Conservation (phyloP, 1,140 invertebrate species). For the Agrypnia vestita region DNA sequence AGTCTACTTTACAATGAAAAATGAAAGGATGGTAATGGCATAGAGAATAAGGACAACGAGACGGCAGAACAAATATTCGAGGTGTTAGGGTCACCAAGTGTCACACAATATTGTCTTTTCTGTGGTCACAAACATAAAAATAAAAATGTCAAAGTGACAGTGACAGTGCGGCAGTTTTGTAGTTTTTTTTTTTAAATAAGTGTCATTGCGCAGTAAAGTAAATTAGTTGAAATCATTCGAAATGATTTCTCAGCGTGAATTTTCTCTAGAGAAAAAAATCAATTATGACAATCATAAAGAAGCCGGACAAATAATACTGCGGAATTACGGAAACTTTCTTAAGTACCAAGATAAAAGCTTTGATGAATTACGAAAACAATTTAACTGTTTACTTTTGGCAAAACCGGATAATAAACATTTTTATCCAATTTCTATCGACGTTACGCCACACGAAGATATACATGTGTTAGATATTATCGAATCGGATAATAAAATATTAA, state of each 20-base stretch:
- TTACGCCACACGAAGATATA: conserved; percentile 76
- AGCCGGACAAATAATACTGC: conserved; percentile 66
- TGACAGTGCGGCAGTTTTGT: background rate
- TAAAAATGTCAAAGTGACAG: conserved; percentile 6
- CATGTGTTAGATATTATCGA: conserved; percentile 80
- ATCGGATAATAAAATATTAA: conserved; percentile 87
- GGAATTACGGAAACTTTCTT: conserved; percentile 82
- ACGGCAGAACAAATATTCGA: too few species aligned
- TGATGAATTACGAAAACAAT: conserved; percentile 71
- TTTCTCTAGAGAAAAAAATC: conserved; percentile 12
- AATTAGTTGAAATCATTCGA: background rate
- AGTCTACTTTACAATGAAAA: too few species aligned
- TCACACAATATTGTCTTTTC: too few species aligned
- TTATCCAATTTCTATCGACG: conserved; percentile 73
- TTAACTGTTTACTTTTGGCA: conserved; percentile 64
- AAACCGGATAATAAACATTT: conserved; percentile 74
- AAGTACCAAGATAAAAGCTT: conserved; percentile 76
- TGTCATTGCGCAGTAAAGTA: background rate
- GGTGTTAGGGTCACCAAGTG: background rate
- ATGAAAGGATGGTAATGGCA: too few species aligned
- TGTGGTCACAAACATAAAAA: too few species aligned
- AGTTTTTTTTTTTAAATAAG: background rate
- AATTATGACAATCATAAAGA: conserved; percentile 63
- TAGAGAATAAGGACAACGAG: too few species aligned
- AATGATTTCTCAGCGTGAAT: conserved; percentile 22